Conservation (phyloP, 2,797 vertebrate genomes). For the Myripristis murdjan region DNA sequence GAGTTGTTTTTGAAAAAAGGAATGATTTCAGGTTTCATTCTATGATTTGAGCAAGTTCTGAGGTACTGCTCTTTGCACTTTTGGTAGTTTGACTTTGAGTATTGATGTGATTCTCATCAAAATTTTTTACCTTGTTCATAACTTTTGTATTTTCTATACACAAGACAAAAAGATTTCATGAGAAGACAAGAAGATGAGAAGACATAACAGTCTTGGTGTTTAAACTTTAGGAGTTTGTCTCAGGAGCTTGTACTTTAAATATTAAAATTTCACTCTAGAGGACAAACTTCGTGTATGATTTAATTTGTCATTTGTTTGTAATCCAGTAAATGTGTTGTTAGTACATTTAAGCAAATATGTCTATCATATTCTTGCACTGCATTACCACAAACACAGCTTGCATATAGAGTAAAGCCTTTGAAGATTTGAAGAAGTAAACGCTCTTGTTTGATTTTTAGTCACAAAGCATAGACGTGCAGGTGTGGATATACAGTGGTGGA, state of each 20-base stretch:
- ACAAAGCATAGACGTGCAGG: too few relatives aligned
- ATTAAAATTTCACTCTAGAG: neutral
- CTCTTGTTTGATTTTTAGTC: too few relatives aligned
- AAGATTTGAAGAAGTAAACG: too few relatives aligned
- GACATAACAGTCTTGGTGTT: too few relatives aligned
- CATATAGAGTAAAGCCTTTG: too few relatives aligned
- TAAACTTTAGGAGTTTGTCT: neutral
- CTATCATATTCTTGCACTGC: too few relatives aligned
- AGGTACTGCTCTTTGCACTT: neutral
- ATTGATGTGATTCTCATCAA: neutral
- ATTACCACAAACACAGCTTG: too few relatives aligned
- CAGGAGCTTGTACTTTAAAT: neutral
- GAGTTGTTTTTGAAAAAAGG: neutral
- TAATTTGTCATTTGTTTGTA: neutral
- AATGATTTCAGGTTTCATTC: neutral
- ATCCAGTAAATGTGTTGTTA: neutral
- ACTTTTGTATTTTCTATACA: neutral
- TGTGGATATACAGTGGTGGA: too few relatives aligned
- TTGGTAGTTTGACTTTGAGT: neutral
- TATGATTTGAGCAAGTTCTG: neutral
- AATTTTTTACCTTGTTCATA: neutral
- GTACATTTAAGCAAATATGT: too few relatives aligned
- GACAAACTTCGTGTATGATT: neutral
- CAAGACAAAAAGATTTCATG: neutral
- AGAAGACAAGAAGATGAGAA: neutral